Evolutionary conservation across 2,113 vertebrate species (phyloP), one percentile per base, ranked within the genome.

Genomic region (Tetrao urogallus): DNA sequence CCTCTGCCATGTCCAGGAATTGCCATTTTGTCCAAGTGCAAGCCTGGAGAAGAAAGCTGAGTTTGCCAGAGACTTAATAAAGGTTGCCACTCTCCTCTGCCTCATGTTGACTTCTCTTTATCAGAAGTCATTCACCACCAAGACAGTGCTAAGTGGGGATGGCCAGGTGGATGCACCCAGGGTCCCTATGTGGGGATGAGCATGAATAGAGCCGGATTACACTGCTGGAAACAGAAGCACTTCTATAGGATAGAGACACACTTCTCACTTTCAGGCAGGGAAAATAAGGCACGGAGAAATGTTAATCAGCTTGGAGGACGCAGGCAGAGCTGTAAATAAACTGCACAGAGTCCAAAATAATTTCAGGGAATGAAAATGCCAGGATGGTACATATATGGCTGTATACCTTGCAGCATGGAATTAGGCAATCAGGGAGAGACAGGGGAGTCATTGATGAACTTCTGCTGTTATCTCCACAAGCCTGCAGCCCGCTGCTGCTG

Each of bases 331-430:
- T 60, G 13, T 60, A 38, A 70, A 71, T 58, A 70, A 67, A 64
- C 19, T 20, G 17, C 10, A 16, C 5, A 11, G 13, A 75, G 80
- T 28, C 57, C 70, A 40, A 65, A 86, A 50, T 71, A n/a, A 40
- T 57, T 80, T 88, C 60, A 22, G 38, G 43, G 56, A 48, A 30
- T 22, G 42, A 78, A 50, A 74, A 78, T 82, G 34, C 60, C 56
- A 64, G 64, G 36, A 27, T 45, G 0, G 1, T 32, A n/a, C 60
- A 40, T 15, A 47, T 32, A 25, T 7, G 74, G 54, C 34, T 87
- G 65, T 45, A 25, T 30, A 45, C 57, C 83, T 92, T 81, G 80
- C 34, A 69, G 76, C 61, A 20, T 58, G 57, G 72, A 93, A 86
- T 83, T 18, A 64, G 25, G 38, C 0, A 2, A 15, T 14, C 30